Percentiles rank a stretch among this genome's conserved stretches.
Evolutionary conservation across 2,797 vertebrate species (phyloP).

Genomic region (Argyrosomus regius): DNA sequence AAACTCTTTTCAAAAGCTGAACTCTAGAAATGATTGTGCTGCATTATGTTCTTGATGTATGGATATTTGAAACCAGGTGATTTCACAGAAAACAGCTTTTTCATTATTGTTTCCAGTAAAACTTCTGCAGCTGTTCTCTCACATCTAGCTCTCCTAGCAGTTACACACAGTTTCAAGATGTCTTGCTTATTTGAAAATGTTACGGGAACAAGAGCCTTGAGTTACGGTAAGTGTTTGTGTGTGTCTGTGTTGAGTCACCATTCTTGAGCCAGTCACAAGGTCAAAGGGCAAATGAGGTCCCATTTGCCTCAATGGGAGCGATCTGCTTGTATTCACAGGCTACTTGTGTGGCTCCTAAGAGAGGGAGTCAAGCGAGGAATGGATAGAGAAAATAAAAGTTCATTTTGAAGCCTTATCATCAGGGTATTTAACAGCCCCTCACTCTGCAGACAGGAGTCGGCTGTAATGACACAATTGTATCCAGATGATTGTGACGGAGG

Average conservation of each 20-base stretch:
- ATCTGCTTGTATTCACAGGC: conserved; percentile 61
- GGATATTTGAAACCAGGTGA: conserved; percentile 37
- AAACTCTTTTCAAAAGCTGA: conserved; percentile 23
- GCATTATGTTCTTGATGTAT: conserved; percentile 11
- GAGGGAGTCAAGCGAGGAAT: conserved; percentile 18
- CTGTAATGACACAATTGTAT: conserved; percentile 82
- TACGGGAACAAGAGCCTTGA: conserved; percentile 64
- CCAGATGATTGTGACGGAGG: conserved; percentile 77
- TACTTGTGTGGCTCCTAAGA: conserved; percentile 78
- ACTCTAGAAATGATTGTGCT: conserved; percentile 4
- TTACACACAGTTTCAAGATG: conserved; percentile 37
- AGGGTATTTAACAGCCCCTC: conserved; percentile 65
- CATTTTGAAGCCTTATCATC: conserved; percentile 64
- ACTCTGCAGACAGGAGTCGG: conserved; percentile 67
- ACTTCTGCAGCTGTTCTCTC: conserved; percentile 30
- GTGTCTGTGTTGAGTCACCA: conserved; percentile 70
- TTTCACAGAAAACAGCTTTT: conserved; percentile 32
- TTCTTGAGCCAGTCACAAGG: conserved; percentile 52
- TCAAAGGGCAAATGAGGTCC: conserved; percentile 71
- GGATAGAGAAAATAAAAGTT: conserved; percentile 54
- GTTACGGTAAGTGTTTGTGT: conserved; percentile 78
- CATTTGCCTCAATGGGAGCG: conserved; percentile 14
- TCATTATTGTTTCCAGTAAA: conserved; percentile 54
- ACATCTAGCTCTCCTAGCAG: conserved; percentile 29
- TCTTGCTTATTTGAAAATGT: conserved; percentile 56